A percentile compares a stretch with the other conserved stretches of the same genome.
These are phyloP conservation scores for Drosophila suzukii DNA, from an alignment of 1,140 invertebrate genomes.

Conservation along the genomic window DNA sequence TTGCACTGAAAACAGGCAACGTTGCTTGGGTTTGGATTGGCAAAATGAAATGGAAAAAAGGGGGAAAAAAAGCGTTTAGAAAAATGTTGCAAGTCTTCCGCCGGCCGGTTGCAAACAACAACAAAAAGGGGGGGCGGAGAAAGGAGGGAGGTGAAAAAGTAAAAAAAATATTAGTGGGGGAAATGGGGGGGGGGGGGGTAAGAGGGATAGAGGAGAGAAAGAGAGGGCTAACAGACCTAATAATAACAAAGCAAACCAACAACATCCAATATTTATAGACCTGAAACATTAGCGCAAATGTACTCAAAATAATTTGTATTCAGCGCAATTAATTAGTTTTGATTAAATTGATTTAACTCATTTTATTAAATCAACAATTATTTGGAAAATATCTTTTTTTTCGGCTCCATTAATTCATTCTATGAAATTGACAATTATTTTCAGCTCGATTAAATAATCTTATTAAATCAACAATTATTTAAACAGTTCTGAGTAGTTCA, in stretches of 20 bases:
- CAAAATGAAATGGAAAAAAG: conserved; percentile 7
- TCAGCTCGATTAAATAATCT: neutral
- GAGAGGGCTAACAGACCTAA: conserved; percentile 23
- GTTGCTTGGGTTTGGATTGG: neutral
- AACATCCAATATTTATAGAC: conserved; percentile 68
- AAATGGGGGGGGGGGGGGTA: neutral
- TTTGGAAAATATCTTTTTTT: no score
- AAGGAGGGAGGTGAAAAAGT: neutral
- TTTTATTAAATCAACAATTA: no score
- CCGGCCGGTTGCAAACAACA: conserved; percentile 66
- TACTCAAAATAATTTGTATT: neutral
- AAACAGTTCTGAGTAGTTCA: no score
- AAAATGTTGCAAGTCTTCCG: conserved; percentile 68
- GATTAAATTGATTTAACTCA: no score
- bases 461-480: no score
- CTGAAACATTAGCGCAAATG: conserved; percentile 50
- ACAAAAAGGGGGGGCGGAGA: conserved; percentile 8
- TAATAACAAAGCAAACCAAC: conserved; percentile 45
- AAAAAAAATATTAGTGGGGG: neutral
- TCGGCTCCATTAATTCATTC: no score
- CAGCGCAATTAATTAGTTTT: no score
- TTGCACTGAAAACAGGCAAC: conserved; percentile 65
- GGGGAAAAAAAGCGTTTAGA: conserved; percentile 31
- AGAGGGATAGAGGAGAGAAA: neutral
- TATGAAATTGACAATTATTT: neutral